Evolutionary conservation across 2,888 invertebrate genomes (phyloP).

Genomic region (Polietes domitor): DNA sequence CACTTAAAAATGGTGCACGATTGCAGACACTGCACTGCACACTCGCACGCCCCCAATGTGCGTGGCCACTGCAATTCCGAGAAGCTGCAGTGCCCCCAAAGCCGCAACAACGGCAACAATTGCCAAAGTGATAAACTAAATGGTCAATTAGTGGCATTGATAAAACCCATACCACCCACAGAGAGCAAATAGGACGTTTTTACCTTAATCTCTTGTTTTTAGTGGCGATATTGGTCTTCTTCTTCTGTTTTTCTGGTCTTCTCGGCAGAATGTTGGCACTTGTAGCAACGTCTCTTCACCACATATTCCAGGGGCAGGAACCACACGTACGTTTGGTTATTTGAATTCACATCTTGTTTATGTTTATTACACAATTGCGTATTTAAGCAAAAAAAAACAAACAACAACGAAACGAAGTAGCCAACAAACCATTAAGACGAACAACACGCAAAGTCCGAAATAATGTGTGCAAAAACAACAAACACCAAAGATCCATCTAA

Average conservation of each 20-base stretch:
- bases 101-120: slow-evolving; percentile 27
- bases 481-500: slow-evolving; percentile 25
- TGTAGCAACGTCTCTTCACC: no score
- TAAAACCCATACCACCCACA: slow-evolving; percentile 67
- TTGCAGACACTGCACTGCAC: slow-evolving; percentile 48
- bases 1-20: slow-evolving; percentile 46
- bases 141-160: slow-evolving; percentile 67
- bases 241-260: no score
- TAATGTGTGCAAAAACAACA: neutral
- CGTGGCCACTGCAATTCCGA: neutral
- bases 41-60: neutral
- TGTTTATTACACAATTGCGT: slow-evolving; percentile 59
- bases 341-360: slow-evolving; percentile 56
- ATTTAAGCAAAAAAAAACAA: slow-evolving; percentile 35
- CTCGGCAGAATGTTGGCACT: no score
- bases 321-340: neutral
- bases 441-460: slow-evolving; percentile 25
- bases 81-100: neutral
- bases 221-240: neutral
- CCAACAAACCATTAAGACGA: slow-evolving; percentile 34
- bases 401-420: neutral
- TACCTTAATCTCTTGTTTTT: neutral
- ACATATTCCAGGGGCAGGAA: no score
- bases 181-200: slow-evolving; percentile 54
- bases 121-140: slow-evolving; percentile 46